phyloP scores from a whole-genome alignment of 1,140 invertebrate species.

The Procambarus clarkii region DNA sequence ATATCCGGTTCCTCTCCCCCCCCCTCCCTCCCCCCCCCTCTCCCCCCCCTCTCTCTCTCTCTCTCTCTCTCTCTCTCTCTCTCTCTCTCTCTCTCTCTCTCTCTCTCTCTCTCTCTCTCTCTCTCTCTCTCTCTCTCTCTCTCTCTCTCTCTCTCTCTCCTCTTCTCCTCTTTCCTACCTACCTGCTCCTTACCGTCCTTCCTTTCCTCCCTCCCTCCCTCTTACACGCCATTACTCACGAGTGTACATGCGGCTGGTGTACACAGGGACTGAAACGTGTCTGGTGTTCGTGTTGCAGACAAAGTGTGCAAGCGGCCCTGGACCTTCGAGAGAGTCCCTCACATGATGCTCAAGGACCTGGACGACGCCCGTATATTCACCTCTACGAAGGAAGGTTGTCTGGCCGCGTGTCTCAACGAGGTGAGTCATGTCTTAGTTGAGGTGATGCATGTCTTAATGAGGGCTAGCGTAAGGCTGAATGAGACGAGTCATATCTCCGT shows the following conservation, averaged over 20 bases:
- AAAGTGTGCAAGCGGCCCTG: constrained; percentile 93
- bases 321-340: constrained; percentile 94
- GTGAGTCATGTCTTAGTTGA: constrained; percentile 77
- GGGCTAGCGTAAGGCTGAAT: neutral
- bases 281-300: constrained; percentile 78
- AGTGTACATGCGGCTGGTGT: too few relatives aligned
- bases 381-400: constrained; percentile 93
- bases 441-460: neutral
- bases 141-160: neutral
- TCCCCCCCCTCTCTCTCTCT: neutral
- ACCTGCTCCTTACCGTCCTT: neutral
- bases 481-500: neutral
- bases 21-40: too few relatives aligned
- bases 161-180: neutral
- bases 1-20: too few relatives aligned
- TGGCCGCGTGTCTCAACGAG: constrained; percentile 94
- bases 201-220: neutral
- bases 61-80: neutral
- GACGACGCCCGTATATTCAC: constrained; percentile 95
- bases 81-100: constrained; percentile 2
- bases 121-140: neutral
- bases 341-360: constrained; percentile 91
- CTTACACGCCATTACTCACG: neutral
- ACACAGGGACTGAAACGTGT: too few relatives aligned
- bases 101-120: neutral